Evolutionary conservation across 1,140 invertebrate genomes (phyloP), one percentile per base, ranked within the genome.

Genomic region (Phthorimaea operculella): DNA sequence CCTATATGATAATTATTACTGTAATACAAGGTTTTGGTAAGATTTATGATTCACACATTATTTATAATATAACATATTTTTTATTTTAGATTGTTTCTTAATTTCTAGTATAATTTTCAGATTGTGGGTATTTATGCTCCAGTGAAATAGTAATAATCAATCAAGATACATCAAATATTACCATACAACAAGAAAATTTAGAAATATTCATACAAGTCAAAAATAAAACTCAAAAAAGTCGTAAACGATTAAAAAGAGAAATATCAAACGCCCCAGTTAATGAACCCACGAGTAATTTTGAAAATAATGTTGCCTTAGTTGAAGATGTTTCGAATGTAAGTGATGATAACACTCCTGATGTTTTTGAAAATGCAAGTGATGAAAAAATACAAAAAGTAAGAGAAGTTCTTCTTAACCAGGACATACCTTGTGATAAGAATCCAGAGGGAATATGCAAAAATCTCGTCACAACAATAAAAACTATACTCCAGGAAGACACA

Each of bases 341-440:
- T 4, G 6, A 28, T 6, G 21, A 28, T 28, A 28, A 28, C 2
- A 28, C 21, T 28, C 21, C 21, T 28, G 21, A 28, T 6, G 21
- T 28, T 28, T 28, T 39, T n/a, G 54, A 15, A 66, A 63, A 64
- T 60, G 63, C 50, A 68, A 67, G 53, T 21, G 67, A 76, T 51
- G 62, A 63, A 28, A 50, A 70, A 44, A 58, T 70, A n/a, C 58
- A 67, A 62, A 72, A 68, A 59, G 69, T 66, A 33, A 69, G 60
- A 62, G 73, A 76, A 58, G 66, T 82, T 1, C 64, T 84, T 48
- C 55, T 62, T 4, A 68, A 78, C 17, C 69, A 80, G 21, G 63
- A 80, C 18, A 45, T 64, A 21, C 16, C 69, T 45, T 84, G 79
- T 50, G 72, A 73, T 33, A 57, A 73, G 17, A 64, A 63, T 34